Evolutionary conservation across 2,797 vertebrate species (phyloP).

Genomic region (Amblyraja radiata): DNA sequence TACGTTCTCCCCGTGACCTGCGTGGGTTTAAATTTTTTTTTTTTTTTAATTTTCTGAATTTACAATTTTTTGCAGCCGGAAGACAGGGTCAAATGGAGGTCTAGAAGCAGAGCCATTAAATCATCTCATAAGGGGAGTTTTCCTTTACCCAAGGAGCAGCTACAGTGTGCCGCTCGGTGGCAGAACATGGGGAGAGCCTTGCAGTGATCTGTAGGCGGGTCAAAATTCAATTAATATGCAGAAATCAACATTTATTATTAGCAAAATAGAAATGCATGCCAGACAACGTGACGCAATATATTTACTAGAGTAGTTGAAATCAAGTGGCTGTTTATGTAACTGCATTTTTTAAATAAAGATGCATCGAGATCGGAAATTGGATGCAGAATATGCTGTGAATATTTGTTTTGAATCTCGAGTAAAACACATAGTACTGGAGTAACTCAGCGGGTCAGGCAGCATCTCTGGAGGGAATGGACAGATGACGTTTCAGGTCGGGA

Average conservation of each 20-base stretch:
- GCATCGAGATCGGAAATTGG: neutral
- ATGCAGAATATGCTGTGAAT: neutral
- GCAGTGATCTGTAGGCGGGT: neutral
- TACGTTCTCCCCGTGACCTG: no score
- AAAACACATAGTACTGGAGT: no score
- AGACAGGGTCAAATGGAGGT: neutral
- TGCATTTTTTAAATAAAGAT: neutral
- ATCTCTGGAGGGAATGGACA: no score
- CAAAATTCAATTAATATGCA: neutral
- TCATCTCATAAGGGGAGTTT: neutral
- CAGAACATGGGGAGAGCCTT: neutral
- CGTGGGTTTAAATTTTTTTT: neutral
- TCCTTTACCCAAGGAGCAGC: neutral
- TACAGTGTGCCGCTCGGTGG: neutral
- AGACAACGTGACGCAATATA: neutral
- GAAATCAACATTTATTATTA: neutral
- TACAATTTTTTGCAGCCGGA: neutral
- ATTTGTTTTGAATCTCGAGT: neutral
- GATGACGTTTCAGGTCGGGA: no score
- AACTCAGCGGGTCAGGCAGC: no score
- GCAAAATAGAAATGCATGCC: constrained; percentile 15
- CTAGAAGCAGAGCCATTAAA: neutral
- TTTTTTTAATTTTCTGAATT: neutral
- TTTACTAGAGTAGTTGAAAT: neutral
- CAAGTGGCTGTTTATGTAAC: neutral